Evolutionary conservation across 2,888 invertebrate genomes (phyloP).

Genomic region (Nudaria mundana): DNA sequence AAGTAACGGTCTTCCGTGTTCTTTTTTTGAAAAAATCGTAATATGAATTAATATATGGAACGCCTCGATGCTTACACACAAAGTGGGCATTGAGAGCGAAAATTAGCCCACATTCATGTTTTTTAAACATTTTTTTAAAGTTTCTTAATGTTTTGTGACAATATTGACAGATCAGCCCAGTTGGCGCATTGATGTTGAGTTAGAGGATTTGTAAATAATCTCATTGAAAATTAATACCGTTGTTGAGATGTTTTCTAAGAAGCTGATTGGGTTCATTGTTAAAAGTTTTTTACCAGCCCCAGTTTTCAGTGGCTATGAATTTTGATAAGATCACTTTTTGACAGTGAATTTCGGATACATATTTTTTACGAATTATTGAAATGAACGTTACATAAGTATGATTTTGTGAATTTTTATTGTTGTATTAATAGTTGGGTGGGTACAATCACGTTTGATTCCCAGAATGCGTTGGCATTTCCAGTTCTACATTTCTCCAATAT

Average conservation of each 20-base stretch:
- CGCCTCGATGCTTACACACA: slow-evolving; percentile 77
- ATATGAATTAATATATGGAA: slow-evolving; percentile 73
- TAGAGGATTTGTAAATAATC: slow-evolving; percentile 77
- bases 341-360: slow-evolving; percentile 6
- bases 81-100: slow-evolving; percentile 74
- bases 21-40: slow-evolving; percentile 41
- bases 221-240: slow-evolving; percentile 75
- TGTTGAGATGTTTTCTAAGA: slow-evolving; percentile 49
- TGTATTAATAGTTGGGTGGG: no score
- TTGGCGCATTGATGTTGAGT: slow-evolving; percentile 43
- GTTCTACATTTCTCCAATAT: no score
- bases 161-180: slow-evolving; percentile 75
- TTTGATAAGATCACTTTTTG: slow-evolving; percentile 34
- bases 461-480: no score
- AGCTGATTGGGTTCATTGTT: slow-evolving; percentile 74
- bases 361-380: not conserved
- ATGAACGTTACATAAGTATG: not conserved
- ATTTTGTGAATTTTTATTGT: no score
- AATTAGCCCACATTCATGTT: slow-evolving; percentile 75
- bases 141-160: slow-evolving; percentile 70
- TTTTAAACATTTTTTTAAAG: slow-evolving; percentile 32
- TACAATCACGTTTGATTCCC: no score
- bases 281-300: slow-evolving; percentile 57
- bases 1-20: slow-evolving; percentile 67
- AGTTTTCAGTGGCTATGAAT: slow-evolving; percentile 49